Percentiles rank a stretch among this genome's conserved stretches.
phyloP scores from a whole-genome alignment of 2,113 vertebrate species.

The Nannospalax galili region DNA sequence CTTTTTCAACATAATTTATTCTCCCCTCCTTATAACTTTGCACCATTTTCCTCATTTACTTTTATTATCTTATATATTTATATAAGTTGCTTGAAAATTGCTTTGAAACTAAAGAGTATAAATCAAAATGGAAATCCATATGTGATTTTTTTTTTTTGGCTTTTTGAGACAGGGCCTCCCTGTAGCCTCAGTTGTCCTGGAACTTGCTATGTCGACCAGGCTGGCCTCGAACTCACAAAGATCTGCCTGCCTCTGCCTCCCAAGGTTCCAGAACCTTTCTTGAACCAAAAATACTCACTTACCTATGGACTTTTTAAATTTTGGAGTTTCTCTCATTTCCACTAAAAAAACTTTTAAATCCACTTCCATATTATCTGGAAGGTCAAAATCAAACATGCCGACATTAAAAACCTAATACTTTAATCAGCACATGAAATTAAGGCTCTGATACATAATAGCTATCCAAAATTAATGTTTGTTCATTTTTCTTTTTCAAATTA shows the following conservation, averaged over 20 bases:
- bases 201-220: too few relatives aligned
- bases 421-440: slow-evolving; percentile 5
- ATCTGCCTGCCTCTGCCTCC: too few relatives aligned
- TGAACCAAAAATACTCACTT: slow-evolving; percentile 49
- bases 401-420: slow-evolving; percentile 9
- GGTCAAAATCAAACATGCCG: slow-evolving; percentile 45
- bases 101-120: not conserved
- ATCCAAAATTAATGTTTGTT: not conserved
- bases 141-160: too few relatives aligned
- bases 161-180: too few relatives aligned
- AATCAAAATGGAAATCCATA: not conserved
- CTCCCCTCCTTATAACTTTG: not conserved
- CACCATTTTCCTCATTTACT: not conserved
- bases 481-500: slow-evolving; percentile 6
- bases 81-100: not conserved
- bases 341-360: slow-evolving; percentile 69
- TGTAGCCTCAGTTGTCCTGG: too few relatives aligned
- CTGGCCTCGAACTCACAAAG: too few relatives aligned
- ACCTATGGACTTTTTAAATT: slow-evolving; percentile 58
- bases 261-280: not conserved
- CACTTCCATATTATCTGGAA: slow-evolving; percentile 59
- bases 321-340: slow-evolving; percentile 10
- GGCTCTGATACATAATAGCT: not conserved
- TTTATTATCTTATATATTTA: not conserved
- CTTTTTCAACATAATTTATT: not conserved